Conservation (phyloP, 2,888 invertebrate genomes). For the Amphipoea oculea region DNA sequence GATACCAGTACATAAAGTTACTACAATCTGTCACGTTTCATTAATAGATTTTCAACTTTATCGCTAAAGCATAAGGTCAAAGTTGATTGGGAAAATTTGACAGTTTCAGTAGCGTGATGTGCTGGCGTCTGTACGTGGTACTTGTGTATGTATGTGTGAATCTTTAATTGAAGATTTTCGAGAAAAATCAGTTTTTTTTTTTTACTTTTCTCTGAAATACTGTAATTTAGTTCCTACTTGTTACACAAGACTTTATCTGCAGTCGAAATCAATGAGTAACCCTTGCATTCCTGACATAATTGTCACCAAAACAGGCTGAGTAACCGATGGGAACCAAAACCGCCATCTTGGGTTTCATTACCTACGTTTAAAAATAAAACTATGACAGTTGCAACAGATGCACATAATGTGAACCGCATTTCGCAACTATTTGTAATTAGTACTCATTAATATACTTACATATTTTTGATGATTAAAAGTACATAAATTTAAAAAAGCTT, state of each 20-base stretch:
- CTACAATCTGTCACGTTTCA: too few relatives aligned
- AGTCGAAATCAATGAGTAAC: not conserved
- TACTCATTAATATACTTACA: not conserved
- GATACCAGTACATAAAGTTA: too few relatives aligned
- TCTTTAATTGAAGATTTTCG: not conserved
- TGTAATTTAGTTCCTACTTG: not conserved
- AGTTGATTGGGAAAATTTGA: too few relatives aligned
- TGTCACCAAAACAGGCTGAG: not conserved
- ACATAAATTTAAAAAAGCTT: not conserved
- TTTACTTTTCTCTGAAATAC: not conserved
- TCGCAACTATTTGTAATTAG: not conserved
- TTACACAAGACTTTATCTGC: not conserved
- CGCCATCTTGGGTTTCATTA: not conserved
- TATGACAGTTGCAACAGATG: not conserved
- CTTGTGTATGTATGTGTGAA: not conserved
- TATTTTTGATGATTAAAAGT: too few relatives aligned
- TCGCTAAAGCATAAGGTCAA: too few relatives aligned
- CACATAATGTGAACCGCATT: not conserved
- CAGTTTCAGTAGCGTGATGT: too few relatives aligned
- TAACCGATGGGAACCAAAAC: not conserved
- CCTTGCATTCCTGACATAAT: not conserved
- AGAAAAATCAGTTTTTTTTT: not conserved
- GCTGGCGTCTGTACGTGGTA: too few relatives aligned
- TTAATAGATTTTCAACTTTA: too few relatives aligned
- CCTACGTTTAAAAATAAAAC: not conserved